Conservation (phyloP, 2,113 vertebrate genomes). For the Calyptomena viridis region DNA sequence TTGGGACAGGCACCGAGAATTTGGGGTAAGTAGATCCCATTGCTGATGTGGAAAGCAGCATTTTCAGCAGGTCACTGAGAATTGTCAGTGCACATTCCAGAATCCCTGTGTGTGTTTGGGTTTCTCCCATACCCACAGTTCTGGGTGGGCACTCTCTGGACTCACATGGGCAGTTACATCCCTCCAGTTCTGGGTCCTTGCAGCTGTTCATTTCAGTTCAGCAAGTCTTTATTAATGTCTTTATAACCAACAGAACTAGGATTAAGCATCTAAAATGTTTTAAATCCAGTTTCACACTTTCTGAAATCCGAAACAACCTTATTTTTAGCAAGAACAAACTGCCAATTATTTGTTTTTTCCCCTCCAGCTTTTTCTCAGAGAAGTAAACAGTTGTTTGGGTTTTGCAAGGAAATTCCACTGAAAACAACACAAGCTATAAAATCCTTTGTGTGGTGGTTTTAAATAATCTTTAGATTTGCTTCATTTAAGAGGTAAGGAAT, state of each 20-base stretch:
- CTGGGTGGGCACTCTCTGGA: background rate
- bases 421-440: background rate
- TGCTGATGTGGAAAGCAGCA: background rate
- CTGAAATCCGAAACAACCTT: background rate
- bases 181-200: accelerated
- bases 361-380: background rate
- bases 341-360: background rate
- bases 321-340: background rate
- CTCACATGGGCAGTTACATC: too few relatives aligned
- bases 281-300: background rate
- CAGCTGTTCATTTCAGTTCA: background rate
- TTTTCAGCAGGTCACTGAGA: background rate
- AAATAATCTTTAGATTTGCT: background rate
- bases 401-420: background rate
- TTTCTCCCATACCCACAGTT: background rate
- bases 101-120: background rate
- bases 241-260: background rate
- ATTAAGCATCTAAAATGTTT: background rate
- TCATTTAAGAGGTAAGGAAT: background rate
- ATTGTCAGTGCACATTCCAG: background rate
- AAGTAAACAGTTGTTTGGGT: background rate
- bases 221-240: background rate
- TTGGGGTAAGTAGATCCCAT: accelerated
- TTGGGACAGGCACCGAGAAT: background rate
- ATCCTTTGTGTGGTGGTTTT: background rate